Base-by-base conservation (phyloP, 2,113 vertebrate species). In the Spea bombifrons region DNA sequence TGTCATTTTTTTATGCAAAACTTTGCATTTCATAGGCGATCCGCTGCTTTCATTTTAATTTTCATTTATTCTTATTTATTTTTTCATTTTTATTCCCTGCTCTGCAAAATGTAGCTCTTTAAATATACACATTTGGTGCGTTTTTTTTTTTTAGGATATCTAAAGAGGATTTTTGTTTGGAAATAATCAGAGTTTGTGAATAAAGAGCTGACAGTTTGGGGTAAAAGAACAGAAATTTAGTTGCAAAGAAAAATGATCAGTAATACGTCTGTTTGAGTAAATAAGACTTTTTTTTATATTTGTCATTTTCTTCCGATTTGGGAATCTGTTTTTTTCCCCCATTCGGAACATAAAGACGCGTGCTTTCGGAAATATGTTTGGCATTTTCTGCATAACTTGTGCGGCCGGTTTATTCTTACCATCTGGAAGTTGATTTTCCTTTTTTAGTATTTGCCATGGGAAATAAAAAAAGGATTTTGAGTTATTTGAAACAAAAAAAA, bases 351-450 rank as follows among this genome's bases (percentile, higher is more conserved):
- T 82, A 86, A 83, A 88, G 87, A 87, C 3, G 80, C 80, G 87
- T 86, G 84, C 84, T 86, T 88, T 86, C 74, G 86, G 72, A 65
- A 73, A 79, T 15, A 67, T 86, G 86, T 87, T 83, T 91, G 87
- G 86, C 86, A 88, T 89, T 90, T 89, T 87, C 85, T 80, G 80
- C 82, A 87, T 86, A 89, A 87, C 85, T 87, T 82, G 83, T 87
- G 88, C 88, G 88, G 87, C 90, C 89, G 89, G 88, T 89, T 90
- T 89, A 84, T 83, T 83, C 84, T 89, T 66, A 83, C 86, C 89
- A 88, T 88, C 91, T 89, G 90, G 88, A 88, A 88, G 86, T 82
- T 83, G 87, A 83, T 79, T 86, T 88, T 84, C 59, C 46, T 1
- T 74, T 30, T 30, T 81, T 83, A 70, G 82, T 81, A 81, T 89